Percentiles rank a stretch among this genome's conserved stretches.
These are phyloP conservation scores for Syrrhaptes paradoxus DNA, from an alignment of 2,113 vertebrate genomes.

Conservation along the genomic window DNA sequence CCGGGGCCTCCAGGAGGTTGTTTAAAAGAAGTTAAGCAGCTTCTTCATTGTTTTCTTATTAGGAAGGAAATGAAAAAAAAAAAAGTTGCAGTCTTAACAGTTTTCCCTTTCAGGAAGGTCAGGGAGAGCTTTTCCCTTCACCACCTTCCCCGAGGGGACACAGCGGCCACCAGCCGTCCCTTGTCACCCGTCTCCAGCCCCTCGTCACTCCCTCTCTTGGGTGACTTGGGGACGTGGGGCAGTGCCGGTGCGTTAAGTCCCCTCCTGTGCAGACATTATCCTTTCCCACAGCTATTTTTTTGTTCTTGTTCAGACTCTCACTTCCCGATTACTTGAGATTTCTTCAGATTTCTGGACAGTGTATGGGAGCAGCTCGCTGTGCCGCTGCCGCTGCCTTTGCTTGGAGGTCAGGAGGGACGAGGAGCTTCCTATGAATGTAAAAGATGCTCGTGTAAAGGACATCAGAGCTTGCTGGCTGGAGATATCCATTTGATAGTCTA, in stretches of 20 bases:
- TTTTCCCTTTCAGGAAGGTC: slow-evolving; percentile 10
- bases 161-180: background rate
- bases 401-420: background rate
- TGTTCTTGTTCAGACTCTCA: background rate
- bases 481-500: background rate
- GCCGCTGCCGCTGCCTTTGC: background rate
- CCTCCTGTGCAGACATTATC: background rate
- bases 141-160: background rate
- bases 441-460: background rate
- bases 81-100: background rate
- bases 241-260: background rate
- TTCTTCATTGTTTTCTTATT: background rate
- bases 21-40: background rate
- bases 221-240: background rate
- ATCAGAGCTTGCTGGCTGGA: background rate
- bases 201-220: background rate
- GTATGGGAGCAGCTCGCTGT: background rate
- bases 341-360: background rate
- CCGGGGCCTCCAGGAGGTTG: background rate
- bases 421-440: background rate
- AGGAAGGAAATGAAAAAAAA: background rate
- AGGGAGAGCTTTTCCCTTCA: background rate
- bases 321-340: background rate
- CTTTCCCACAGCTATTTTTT: background rate
- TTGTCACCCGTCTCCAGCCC: background rate